Base-by-base conservation (phyloP, 2,113 vertebrate genomes). In the Etia nguti region DNA sequence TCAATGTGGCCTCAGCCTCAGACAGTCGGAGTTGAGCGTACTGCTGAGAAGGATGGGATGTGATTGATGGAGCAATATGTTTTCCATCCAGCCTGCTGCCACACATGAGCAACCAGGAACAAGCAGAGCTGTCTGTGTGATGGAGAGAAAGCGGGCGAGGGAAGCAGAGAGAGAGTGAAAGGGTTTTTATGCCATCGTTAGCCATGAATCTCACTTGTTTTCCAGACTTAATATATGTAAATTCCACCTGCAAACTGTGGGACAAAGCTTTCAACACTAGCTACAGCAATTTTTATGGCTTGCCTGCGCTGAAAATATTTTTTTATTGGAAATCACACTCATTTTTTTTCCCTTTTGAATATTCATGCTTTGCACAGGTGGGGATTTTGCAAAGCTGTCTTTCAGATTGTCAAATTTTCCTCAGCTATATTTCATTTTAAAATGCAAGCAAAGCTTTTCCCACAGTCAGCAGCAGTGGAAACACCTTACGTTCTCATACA, bases 51-150 rank as follows among this genome's bases (percentile, higher is more conserved):
- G 88, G 94, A 93, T 86, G 73, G 84, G 92, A 82, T 36, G 62
- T 95, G 94, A 96, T 95, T 94, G 94, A 95, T 96, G 93, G 91
- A 89, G 90, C 93, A 95, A 94, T 95, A 93, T 93, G 94, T 93
- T 93, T 92, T 90, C 92, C 86, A 94, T 92, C 90, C 89, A 85
- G 88, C 87, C 68, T 16, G 89, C 91, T 92, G 93, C 91, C 91
- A 95, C 93, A 93, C 93, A 91, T 93, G 94, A 95, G 92, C 94
- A 90, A 26, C 85, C 92, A 90, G 81, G 90, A 94, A 92, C 90
- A 92, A 91, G 90, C 80, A 56, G 90, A 83, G 90, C 86, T 88
- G 92, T 93, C 91, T 88, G 86, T 26, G 90, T 56, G 87, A 90
- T 83, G 56, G 90, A 80, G 85, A 60, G 81, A 48, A 81, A 60